These are phyloP conservation scores for Chrysolina americana DNA, from an alignment of 2,888 invertebrate species.

Conservation along the genomic window DNA sequence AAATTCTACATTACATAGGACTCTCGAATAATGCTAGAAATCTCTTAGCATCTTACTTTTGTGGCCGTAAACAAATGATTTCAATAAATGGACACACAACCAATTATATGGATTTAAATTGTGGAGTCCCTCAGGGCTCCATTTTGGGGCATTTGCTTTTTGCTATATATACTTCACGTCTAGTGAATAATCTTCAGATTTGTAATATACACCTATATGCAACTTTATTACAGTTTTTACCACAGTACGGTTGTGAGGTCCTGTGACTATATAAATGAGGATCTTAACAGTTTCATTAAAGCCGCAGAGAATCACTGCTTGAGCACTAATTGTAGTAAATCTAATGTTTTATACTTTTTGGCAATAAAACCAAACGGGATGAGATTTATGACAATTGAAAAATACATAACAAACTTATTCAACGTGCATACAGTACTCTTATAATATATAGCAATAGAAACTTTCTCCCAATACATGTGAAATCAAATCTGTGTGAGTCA, in stretches of 20 bases:
- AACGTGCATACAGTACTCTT: conserved; percentile 12
- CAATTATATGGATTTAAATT: conserved; percentile 25
- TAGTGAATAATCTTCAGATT: no score
- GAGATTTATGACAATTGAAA: no score
- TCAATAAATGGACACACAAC: conserved; percentile 23
- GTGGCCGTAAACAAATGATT: no score
- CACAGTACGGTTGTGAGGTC: no score
- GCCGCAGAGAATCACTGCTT: conserved; percentile 28
- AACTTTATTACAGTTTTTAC: no score
- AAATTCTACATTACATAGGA: no score
- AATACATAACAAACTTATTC: conserved; percentile 20
- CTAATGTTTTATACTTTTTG: conserved; percentile 19
- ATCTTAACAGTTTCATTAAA: no score
- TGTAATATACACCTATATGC: no score
- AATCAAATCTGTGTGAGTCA: background rate
- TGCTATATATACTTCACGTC: conserved; percentile 18
- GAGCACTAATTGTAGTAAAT: conserved; percentile 24
- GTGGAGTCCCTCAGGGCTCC: conserved; percentile 26
- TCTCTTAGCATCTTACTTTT: no score
- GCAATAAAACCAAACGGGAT: conserved; percentile 7
- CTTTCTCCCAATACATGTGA: background rate
- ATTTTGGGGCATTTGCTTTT: conserved; percentile 24
- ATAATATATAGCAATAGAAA: no score
- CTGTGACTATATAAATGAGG: no score
- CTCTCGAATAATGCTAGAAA: conserved; percentile 8